Base-by-base conservation (phyloP, 2,888 invertebrate genomes). In the Masnerella sp. region DNA sequence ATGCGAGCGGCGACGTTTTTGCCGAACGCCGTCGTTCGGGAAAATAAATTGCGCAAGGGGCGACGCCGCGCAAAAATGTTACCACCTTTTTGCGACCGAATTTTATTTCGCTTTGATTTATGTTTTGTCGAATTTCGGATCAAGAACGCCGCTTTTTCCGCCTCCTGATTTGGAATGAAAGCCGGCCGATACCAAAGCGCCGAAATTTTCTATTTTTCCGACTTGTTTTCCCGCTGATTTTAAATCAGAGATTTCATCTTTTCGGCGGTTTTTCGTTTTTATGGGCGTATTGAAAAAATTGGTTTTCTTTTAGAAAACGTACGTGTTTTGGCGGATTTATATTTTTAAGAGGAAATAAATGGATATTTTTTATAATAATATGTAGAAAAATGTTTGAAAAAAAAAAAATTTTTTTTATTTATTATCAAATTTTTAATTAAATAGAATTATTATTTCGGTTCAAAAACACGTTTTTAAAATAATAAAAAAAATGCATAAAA, bases 41-140 rank as follows among this genome's bases (percentile, higher is more conserved):
- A 38, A 56, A 65, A 56, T 56, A 47, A 56, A 47, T 56, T 54
- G 65, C 22, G 65, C 42, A 51, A 49, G 43, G 7, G 18, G 34
- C 42, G 32, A 25, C 18, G 15, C 30, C 12, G 40, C 28, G 40
- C 61, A 30, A 51, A 51, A 62, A 49, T 62, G 42, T 36, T 47
- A 32, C 43, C 28, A 25, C 8, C 45, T 64, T 54, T 64, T 64
- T 64, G 28, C 51, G 34, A 15, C 51, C 42, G 47, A 54, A 42
- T 67, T 67, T 67, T 49, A 67, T 58, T 67, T 58, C 42, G 18
- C 15, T 56, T 45, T 58, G 67, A 67, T 67, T 56, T 67, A 67
- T 49, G 30, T 56, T 67, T 67, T 56, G 56, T 67, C 40, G 49
- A 67, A 67, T 64, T 64, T 64, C 22, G 42, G 51, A 42, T 34